Evolutionary conservation across 2,797 vertebrate genomes (phyloP), one percentile per base, ranked within the genome.

Genomic region (Momotus momota): DNA sequence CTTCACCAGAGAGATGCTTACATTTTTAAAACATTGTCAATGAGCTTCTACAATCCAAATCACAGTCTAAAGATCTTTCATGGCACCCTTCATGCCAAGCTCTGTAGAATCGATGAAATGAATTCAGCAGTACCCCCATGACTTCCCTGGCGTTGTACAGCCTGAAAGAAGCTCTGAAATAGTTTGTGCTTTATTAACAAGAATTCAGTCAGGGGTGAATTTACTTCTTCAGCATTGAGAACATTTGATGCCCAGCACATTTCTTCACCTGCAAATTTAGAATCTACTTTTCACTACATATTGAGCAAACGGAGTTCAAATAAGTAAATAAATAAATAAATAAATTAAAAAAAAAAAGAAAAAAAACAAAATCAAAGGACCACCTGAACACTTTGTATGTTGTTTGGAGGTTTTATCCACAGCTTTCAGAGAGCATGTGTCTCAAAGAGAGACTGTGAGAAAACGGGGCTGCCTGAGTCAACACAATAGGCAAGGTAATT

Each of bases 331-430:
- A 26, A 35, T 35, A 35, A 35, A 35, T 35, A 35, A 35, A 35
- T 7, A 43, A n/a, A 15, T 15, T 20, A 18, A 2, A n/a, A 21
- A 6, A 6, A n/a, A 46, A 15, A 22, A 18, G 2, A n/a, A 21
- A 6, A 6, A n/a, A 46, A 15, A 2, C 3, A 41, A 52, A 19
- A 15, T 2, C 3, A 29, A 14, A 17, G 40, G 25, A 22, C 2
- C 8, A 26, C 2, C 19, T 74, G 49, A 81, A 80, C 19, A 8
- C 7, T 81, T 45, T 4, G 6, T 16, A 46, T 0, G 0, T 0
- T 2, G 12, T 16, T 2, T 43, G 25, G 31, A 60, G 15, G 4
- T 58, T 89, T 80, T 35, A 65, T 17, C 11, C 18, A 40, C 7
- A 49, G 9, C 41, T 82, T 80, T 62, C 7, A 4, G 43, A 20